Conservation (phyloP, 2,797 vertebrate species). For the Cyprinella venusta region DNA sequence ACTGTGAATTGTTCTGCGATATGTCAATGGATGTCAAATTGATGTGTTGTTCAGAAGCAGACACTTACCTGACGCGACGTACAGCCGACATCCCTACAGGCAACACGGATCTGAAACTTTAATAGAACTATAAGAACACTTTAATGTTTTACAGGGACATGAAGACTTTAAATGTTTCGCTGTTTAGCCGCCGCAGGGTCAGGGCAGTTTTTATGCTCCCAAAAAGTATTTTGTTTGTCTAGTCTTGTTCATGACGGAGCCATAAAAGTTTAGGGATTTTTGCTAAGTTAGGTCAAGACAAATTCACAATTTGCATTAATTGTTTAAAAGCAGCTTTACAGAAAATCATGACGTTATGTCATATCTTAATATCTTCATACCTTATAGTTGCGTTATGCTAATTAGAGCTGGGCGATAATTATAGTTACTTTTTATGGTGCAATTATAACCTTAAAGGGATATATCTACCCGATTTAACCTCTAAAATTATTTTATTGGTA, state of each 20-base stretch:
- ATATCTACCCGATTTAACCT: background rate
- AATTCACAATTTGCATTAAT: background rate
- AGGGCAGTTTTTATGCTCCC: background rate
- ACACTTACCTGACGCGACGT: background rate
- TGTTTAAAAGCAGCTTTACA: background rate
- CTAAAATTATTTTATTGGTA: too few species aligned
- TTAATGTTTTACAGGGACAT: slow-evolving; percentile 2
- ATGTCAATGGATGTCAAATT: slow-evolving; percentile 26
- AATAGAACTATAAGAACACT: background rate
- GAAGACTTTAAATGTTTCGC: background rate
- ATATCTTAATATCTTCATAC: background rate
- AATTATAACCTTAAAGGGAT: too few species aligned
- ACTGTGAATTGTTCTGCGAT: slow-evolving; percentile 41
- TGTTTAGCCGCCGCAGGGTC: background rate
- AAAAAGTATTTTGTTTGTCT: background rate
- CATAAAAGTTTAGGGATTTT: background rate
- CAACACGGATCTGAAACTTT: background rate
- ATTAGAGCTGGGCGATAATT: too few species aligned
- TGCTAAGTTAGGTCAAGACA: background rate
- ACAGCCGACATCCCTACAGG: slow-evolving; percentile 2
- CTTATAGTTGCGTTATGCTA: too few species aligned
- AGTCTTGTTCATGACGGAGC: background rate
- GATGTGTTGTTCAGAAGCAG: slow-evolving; percentile 7
- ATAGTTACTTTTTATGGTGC: too few species aligned
- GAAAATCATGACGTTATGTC: background rate